Conservation (phyloP, 2,113 vertebrate species). For the Poeciliopsis occidentalis region DNA sequence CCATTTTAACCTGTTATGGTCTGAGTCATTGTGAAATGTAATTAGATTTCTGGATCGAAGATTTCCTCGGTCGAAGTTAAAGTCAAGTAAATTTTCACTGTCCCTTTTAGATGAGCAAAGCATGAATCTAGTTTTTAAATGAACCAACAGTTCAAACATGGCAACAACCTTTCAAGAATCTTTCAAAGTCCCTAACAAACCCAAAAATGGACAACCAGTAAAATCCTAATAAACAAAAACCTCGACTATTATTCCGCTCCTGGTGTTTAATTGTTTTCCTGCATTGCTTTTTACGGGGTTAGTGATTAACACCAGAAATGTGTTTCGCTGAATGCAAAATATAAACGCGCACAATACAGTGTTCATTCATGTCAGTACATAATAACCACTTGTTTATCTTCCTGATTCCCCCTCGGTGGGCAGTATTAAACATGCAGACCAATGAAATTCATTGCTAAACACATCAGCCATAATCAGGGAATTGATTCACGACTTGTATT, state of each 20-base stretch:
- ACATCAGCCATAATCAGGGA: constrained; percentile 45
- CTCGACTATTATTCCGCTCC: neutral
- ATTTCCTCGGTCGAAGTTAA: neutral
- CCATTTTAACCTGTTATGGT: too few relatives aligned
- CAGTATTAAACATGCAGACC: constrained; percentile 12
- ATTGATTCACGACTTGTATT: constrained; percentile 57
- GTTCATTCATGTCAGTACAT: neutral
- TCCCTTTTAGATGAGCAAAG: neutral
- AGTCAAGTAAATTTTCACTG: neutral
- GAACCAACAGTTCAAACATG: too few relatives aligned
- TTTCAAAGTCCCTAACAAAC: neutral
- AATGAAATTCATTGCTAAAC: constrained; percentile 28
- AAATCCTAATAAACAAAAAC: neutral
- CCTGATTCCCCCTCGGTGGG: constrained; percentile 16
- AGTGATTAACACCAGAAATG: neutral
- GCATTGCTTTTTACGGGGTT: neutral
- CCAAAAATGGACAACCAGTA: neutral
- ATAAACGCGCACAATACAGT: neutral
- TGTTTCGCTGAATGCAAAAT: neutral
- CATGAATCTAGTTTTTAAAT: too few relatives aligned
- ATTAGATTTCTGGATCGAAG: too few relatives aligned
- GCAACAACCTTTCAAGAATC: too few relatives aligned
- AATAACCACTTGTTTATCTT: constrained; percentile 3
- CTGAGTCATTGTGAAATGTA: too few relatives aligned
- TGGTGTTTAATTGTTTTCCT: neutral